A percentile compares a stretch with the other conserved stretches of the same genome.
Conservation (phyloP, 2,113 vertebrate genomes). For the Tiliqua scincoides region DNA sequence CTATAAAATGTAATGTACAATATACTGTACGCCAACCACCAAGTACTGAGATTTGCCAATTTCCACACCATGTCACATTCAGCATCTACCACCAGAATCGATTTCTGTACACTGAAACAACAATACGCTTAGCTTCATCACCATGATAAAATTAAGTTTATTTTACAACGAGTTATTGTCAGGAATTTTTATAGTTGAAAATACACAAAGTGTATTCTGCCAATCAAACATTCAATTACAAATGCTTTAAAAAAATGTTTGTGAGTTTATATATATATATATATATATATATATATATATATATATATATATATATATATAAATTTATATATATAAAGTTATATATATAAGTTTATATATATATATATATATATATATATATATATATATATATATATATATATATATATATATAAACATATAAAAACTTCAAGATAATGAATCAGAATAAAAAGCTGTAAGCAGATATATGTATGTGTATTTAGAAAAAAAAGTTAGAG, state of each 20-base stretch:
- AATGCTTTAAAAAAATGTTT: not conserved
- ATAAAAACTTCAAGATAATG: constrained; percentile 16
- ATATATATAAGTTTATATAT: too few species aligned
- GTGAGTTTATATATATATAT: too few species aligned
- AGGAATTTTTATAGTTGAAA: not conserved
- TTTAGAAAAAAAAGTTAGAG: constrained; percentile 14
- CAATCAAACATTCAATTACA: not conserved
- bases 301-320: not conserved
- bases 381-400: not conserved
- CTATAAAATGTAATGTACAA: too few species aligned
- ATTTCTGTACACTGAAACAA: not conserved
- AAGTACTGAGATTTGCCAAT: too few species aligned
- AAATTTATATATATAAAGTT: not conserved
- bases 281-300: not conserved
- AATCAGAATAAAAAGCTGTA: constrained; percentile 28
- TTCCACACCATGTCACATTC: not conserved
- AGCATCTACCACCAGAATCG: not conserved
- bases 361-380: too few species aligned
- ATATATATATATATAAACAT: not conserved
- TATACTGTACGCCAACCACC: too few species aligned
- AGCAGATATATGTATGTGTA: constrained; percentile 22
- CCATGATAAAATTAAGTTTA: not conserved
- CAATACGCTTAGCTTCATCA: not conserved
- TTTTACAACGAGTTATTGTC: not conserved
- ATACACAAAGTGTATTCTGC: not conserved